These are phyloP conservation scores for Danio rerio DNA, from an alignment of 2,113 vertebrate species.

Conservation along the genomic window DNA sequence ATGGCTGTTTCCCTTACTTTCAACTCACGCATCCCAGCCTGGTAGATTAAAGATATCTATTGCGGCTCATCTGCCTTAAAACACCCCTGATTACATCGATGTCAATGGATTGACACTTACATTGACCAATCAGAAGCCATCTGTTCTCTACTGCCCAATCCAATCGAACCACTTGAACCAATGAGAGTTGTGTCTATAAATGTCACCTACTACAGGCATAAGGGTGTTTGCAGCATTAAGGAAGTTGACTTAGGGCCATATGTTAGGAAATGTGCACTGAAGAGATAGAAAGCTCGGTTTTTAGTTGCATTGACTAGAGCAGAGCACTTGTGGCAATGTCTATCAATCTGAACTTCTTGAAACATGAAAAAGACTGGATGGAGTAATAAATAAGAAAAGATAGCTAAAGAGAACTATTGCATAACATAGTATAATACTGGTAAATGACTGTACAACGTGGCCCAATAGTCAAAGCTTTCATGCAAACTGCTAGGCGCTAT, in stretches of 20 bases:
- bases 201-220: neutral
- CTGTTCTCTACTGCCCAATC: neutral
- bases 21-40: neutral
- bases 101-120: neutral
- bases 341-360: neutral
- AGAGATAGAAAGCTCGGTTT: constrained; percentile 7
- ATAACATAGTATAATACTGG: constrained; percentile 18
- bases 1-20: constrained; percentile 22
- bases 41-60: constrained; percentile 25
- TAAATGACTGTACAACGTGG: constrained; percentile 2
- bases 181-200: neutral
- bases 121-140: constrained; percentile 2
- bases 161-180: neutral
- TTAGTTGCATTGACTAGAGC: constrained; percentile 13
- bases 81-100: neutral
- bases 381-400: neutral
- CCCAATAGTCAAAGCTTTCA: constrained; percentile 5
- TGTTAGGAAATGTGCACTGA: neutral
- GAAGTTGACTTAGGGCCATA: neutral
- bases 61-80: constrained; percentile 13
- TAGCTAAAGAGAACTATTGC: neutral
- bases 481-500: neutral
- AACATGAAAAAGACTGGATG: neutral
- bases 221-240: constrained; percentile 30
- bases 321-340: no score